Conservation (phyloP, 1,140 invertebrate genomes). For the Archivesica marissinica region DNA sequence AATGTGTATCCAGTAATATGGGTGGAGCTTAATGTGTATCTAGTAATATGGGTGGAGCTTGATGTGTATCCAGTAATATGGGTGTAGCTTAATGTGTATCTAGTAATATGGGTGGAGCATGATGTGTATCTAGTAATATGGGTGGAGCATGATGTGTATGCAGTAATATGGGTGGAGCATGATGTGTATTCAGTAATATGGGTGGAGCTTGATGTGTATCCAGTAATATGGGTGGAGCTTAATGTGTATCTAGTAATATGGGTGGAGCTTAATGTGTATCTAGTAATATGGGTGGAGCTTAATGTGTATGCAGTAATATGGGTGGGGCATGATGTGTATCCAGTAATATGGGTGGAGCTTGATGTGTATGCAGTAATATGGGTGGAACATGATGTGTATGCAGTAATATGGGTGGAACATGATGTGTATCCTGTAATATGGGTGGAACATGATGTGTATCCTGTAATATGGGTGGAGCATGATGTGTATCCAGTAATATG, state of each 20-base stretch:
- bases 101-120: neutral
- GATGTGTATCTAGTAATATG: neutral
- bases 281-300: neutral
- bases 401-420: neutral
- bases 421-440: neutral
- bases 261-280: neutral
- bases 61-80: neutral
- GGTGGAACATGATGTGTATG: neutral
- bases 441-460: neutral
- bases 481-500: neutral
- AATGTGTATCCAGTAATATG: neutral
- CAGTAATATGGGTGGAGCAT: neutral
- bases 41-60: neutral
- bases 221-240: neutral
- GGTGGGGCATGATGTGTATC: neutral
- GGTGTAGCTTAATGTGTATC: neutral
- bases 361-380: neutral
- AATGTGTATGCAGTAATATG: neutral
- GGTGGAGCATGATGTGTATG: neutral
- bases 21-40: neutral
- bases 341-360: neutral
- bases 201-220: neutral
- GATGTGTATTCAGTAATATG: neutral
- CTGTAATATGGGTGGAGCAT: neutral
- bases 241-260: neutral